Evolutionary conservation across 2,113 vertebrate genomes (phyloP).

Genomic region (Oxyura jamaicensis): DNA sequence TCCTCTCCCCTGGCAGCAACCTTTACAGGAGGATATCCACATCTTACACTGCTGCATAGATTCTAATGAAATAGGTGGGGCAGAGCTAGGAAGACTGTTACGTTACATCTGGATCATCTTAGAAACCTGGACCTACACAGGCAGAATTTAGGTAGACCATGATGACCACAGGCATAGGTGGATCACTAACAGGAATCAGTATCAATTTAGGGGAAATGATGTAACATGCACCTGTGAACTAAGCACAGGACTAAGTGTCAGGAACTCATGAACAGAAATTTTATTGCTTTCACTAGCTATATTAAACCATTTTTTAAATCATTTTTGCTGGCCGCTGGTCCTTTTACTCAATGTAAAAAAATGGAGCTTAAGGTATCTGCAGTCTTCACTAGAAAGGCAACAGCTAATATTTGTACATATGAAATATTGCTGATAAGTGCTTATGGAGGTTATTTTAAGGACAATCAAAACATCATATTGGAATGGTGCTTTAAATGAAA

Average conservation of each 20-base stretch:
- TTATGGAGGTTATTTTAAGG: neutral
- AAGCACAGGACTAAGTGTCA: neutral
- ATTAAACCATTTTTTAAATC: neutral
- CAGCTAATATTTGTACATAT: rapidly evolving
- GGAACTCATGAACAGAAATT: neutral
- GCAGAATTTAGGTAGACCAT: neutral
- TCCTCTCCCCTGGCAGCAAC: neutral
- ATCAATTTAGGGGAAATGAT: no score
- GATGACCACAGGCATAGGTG: rapidly evolving
- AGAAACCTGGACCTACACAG: neutral
- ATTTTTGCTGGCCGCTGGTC: neutral
- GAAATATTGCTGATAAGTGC: neutral
- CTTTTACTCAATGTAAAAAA: neutral
- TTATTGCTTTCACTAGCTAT: neutral
- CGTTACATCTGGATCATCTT: no score
- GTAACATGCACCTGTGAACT: neutral
- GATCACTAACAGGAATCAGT: neutral
- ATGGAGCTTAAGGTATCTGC: neutral
- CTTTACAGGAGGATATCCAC: neutral
- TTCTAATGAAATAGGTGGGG: neutral
- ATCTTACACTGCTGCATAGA: neutral
- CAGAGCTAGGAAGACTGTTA: neutral
- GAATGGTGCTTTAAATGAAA: neutral
- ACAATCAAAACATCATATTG: neutral
- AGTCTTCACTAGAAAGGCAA: neutral